Conservation (phyloP, 2,113 vertebrate species). For the Xenopus tropicalis region DNA sequence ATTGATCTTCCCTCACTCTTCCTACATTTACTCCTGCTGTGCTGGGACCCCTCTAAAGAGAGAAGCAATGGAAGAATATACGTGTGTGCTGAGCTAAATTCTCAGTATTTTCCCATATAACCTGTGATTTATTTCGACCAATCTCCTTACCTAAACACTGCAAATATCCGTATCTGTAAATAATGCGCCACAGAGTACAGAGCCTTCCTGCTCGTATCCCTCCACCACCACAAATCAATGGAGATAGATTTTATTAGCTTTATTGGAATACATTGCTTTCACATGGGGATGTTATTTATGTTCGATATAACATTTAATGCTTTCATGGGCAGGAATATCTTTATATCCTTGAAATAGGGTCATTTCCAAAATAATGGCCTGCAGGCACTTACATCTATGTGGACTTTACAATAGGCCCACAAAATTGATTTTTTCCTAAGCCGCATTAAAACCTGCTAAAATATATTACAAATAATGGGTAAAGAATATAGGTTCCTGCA, state of each 20-base stretch:
- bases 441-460: constrained; percentile 24
- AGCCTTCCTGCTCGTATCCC: not conserved
- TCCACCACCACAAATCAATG: constrained; percentile 24
- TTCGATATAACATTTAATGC: constrained; percentile 39
- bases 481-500: constrained; percentile 20
- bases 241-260: constrained; percentile 28
- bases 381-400: constrained; percentile 17
- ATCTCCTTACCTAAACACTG: not conserved
- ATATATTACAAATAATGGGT: constrained; percentile 20
- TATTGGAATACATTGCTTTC: constrained; percentile 37
- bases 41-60: too few species aligned
- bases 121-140: not conserved
- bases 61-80: too few species aligned
- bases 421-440: constrained; percentile 28
- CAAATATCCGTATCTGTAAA: not conserved
- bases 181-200: not conserved
- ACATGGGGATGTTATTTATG: constrained; percentile 35
- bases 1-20: too few species aligned
- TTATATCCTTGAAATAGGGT: constrained; percentile 40
- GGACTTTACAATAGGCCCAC: constrained; percentile 15
- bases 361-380: constrained; percentile 27
- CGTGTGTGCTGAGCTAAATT: too few species aligned
- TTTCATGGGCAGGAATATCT: constrained; percentile 30
- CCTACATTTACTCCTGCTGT: too few species aligned
- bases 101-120: too few species aligned